These are phyloP conservation scores for Volucella inanis DNA, from an alignment of 2,888 invertebrate species.

Conservation along the genomic window DNA sequence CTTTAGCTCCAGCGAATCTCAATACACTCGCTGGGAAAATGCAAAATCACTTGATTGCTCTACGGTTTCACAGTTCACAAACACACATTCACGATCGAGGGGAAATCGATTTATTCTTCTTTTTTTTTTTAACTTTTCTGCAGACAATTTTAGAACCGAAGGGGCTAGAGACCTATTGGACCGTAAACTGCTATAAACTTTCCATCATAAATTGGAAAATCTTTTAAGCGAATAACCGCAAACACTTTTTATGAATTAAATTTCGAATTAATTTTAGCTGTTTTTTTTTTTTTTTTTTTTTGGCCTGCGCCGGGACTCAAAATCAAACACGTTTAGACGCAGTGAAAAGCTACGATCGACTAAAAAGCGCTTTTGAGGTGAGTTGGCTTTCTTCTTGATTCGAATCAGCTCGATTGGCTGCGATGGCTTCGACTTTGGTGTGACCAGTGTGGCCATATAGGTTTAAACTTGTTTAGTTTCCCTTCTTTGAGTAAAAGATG, in stretches of 20 bases:
- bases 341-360: constrained; percentile 68
- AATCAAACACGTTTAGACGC: constrained; percentile 50
- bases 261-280: too few relatives aligned
- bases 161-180: not conserved
- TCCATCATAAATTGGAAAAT: constrained; percentile 21
- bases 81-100: constrained; percentile 20
- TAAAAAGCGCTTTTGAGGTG: constrained; percentile 71
- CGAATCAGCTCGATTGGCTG: constrained; percentile 50
- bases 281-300: not conserved
- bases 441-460: constrained; percentile 18
- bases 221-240: constrained; percentile 29
- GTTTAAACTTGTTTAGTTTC: not conserved
- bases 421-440: constrained; percentile 15
- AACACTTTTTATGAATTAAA: constrained; percentile 32
- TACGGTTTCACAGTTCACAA: constrained; percentile 48
- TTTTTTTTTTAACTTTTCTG: too few relatives aligned
- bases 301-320: not conserved
- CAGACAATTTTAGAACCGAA: constrained; percentile 21
- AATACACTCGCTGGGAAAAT: constrained; percentile 58
- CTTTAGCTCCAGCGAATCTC: constrained; percentile 36
- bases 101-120: constrained; percentile 47
- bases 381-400: constrained; percentile 62
- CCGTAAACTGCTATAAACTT: constrained; percentile 23
- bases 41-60: constrained; percentile 62
- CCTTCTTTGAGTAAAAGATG: not conserved